These are phyloP conservation scores for Troglohyphantes excavatus DNA, from an alignment of 2,888 invertebrate genomes.

Conservation along the genomic window DNA sequence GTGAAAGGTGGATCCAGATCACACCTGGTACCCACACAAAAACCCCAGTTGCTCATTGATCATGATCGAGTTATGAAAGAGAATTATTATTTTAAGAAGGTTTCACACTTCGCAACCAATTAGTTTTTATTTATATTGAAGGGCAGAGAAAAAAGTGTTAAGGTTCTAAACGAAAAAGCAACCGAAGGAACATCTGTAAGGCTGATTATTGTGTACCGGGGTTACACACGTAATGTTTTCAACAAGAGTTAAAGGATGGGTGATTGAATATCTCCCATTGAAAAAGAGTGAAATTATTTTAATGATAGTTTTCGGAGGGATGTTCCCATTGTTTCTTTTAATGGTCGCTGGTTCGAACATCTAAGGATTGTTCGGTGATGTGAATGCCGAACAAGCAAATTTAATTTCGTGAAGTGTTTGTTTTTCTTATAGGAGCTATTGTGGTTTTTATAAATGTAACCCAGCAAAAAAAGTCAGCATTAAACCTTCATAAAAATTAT, in stretches of 20 bases:
- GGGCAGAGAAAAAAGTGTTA: constrained; percentile 1
- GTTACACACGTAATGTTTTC: constrained; percentile 1
- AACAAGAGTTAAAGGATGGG: not conserved
- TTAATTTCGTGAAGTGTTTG: no score
- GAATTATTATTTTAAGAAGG: constrained; percentile 55
- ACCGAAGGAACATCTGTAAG: not conserved
- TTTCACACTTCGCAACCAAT: constrained; percentile 66
- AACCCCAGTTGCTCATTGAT: constrained; percentile 7
- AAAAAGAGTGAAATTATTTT: not conserved
- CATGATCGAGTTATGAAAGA: constrained; percentile 47
- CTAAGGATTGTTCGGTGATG: no score
- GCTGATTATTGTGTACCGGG: not conserved
- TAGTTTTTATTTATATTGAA: constrained; percentile 42
- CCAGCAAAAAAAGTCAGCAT: no score
- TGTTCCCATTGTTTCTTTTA: not conserved
- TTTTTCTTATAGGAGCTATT: no score
- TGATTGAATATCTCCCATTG: not conserved
- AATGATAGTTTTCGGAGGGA: not conserved
- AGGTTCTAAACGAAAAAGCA: not conserved
- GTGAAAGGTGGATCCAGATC: not conserved
- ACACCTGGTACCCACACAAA: constrained; percentile 56
- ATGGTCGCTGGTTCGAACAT: not conserved
- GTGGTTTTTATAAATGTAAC: no score
- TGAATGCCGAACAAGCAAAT: no score
- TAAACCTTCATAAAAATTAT: no score